A percentile compares a stretch with the other conserved stretches of the same genome.
phyloP scores from a whole-genome alignment of 2,888 invertebrate species.

The Chrysopilus asiliformis region DNA sequence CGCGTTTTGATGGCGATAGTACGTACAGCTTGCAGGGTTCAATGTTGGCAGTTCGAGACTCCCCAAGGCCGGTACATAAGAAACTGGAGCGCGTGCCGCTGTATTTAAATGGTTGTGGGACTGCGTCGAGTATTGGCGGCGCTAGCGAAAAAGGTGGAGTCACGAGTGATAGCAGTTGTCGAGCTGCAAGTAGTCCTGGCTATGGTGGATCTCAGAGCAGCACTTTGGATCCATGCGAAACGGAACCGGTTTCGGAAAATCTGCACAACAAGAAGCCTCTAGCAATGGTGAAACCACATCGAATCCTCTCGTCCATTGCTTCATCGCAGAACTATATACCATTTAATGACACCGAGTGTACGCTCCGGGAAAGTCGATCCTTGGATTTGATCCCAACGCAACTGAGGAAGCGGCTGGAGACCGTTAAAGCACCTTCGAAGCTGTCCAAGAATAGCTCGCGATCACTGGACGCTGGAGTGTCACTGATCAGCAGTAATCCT shows the following conservation, averaged over 20 bases:
- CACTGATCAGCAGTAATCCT: slow-evolving; percentile 17
- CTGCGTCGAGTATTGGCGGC: slow-evolving; percentile 3
- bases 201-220: slow-evolving; percentile 26
- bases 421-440: slow-evolving; percentile 23
- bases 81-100: slow-evolving; percentile 39
- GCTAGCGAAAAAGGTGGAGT: background rate
- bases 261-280: slow-evolving; percentile 27
- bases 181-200: too few relatives aligned
- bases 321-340: slow-evolving; percentile 22
- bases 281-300: slow-evolving; percentile 35
- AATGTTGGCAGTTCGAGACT: slow-evolving; percentile 28
- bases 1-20: slow-evolving; percentile 43
- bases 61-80: slow-evolving; percentile 28
- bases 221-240: slow-evolving; percentile 36
- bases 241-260: slow-evolving; percentile 34
- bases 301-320: slow-evolving; percentile 40
- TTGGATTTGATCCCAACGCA: slow-evolving; percentile 47
- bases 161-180: slow-evolving; percentile 5
- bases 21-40: slow-evolving; percentile 42
- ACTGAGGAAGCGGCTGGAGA: slow-evolving; percentile 25
- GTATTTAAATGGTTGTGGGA: slow-evolving; percentile 30
- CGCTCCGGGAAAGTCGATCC: slow-evolving; percentile 47
- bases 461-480: slow-evolving; percentile 28
- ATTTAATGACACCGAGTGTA: slow-evolving; percentile 12
- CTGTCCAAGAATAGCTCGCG: slow-evolving; percentile 32